phyloP scores from a whole-genome alignment of 2,113 vertebrate genomes.

The Baryphthengus martii region DNA sequence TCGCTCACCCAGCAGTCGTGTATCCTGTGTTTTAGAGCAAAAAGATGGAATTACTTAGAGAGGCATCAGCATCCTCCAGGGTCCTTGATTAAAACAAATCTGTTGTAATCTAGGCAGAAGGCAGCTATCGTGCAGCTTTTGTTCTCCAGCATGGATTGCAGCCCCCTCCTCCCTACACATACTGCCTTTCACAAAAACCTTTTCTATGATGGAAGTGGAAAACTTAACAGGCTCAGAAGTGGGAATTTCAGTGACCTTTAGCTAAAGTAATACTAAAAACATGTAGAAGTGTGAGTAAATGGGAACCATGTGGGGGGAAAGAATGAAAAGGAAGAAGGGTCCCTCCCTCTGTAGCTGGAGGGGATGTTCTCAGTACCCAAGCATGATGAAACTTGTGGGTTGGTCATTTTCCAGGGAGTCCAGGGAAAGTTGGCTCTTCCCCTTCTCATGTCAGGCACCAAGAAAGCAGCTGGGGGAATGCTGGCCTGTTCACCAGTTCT shows the following conservation, averaged over 20 bases:
- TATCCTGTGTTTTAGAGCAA: background rate
- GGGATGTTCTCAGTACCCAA: background rate
- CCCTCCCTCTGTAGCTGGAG: background rate
- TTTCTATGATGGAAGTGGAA: background rate
- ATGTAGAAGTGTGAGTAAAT: slow-evolving; percentile 12
- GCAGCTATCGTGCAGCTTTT: background rate
- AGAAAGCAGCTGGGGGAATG: background rate
- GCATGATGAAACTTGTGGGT: background rate
- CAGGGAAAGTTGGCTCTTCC: background rate
- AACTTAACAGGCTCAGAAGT: background rate
- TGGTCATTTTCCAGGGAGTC: background rate
- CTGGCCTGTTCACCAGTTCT: background rate
- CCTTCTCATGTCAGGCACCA: background rate
- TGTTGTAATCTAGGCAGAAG: background rate
- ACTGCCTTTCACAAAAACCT: background rate
- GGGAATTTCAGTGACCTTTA: slow-evolving; percentile 43
- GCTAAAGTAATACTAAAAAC: background rate
- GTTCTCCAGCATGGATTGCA: background rate
- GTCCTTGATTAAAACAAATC: background rate
- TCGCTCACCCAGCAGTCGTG: background rate
- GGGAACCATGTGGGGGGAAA: slow-evolving; percentile 3
- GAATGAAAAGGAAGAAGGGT: background rate
- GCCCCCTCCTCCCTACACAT: background rate
- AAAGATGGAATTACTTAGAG: background rate
- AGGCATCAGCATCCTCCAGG: background rate